Evolutionary conservation across 2,113 vertebrate genomes (phyloP), one percentile per base, ranked within the genome.

Genomic region (Phalacrocorax pelagicus): DNA sequence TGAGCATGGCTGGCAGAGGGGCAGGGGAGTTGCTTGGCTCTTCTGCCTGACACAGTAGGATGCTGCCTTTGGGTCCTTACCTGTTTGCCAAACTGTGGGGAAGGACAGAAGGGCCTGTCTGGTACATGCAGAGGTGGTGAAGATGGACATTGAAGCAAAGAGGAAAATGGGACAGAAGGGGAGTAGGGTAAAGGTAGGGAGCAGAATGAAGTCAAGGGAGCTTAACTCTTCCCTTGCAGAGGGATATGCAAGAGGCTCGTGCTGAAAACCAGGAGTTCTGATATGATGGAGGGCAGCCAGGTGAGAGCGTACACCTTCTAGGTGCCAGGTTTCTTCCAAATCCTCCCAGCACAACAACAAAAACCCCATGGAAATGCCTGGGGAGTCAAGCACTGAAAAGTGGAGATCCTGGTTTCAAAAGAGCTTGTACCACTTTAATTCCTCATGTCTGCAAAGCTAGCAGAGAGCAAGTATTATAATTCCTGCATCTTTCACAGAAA

Each of bases 251-350:
- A 34, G 54, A 78, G 20, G 42, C 21, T 88, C 1, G 0, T 70
- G 65, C 83, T 73, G 74, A 49, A 88, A 69, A 57, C 32, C 14
- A 30, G 49, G 63, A 91, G 42, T 51, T 44, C 36, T 0, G 1
- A 0, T 16, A 15, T 26, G 47, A 6, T 24, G 24, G 54, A 94
- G 51, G 54, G 30, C 21, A 73, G 75, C 22, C 46, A 36, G 36
- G 26, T 2, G 4, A 61, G 23, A 81, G 51, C 0, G 0, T 9
- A 15, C 0, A 0, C 32, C 42, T 90, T 71, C 38, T 46, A 63
- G n/a, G 15, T 55, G 14, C 51, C 61, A 65, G 71, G 4, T 65
- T 80, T 52, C 54, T 91, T 73, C 81, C 72, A 81, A 22, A 89
- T 58, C 61, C 24, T 74, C 29, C 42, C 47, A 84, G 44, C 27